Evolutionary conservation across 2,113 vertebrate genomes (phyloP).

Genomic region (Talpa occidentalis): DNA sequence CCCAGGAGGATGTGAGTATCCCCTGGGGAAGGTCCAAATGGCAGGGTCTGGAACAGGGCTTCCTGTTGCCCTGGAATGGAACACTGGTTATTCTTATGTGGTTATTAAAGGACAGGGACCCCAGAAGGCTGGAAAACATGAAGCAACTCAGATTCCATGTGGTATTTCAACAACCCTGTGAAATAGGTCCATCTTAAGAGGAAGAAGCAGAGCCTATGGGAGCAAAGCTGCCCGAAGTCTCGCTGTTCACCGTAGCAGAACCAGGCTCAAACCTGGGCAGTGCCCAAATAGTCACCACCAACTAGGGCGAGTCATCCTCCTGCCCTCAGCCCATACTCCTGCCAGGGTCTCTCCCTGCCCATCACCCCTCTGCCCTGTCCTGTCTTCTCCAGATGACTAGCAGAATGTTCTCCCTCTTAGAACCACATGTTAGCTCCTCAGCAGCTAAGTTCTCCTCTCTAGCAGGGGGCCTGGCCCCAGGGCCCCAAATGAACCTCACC

Average conservation of each 20-base stretch:
- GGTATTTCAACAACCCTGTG: neutral
- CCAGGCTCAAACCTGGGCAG: neutral
- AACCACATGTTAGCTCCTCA: neutral
- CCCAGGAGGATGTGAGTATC: neutral
- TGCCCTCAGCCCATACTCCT: neutral
- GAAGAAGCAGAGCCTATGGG: neutral
- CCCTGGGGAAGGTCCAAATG: neutral
- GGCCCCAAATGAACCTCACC: neutral
- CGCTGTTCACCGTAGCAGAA: neutral
- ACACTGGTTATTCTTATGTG: slow-evolving; percentile 33
- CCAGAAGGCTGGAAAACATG: slow-evolving; percentile 20
- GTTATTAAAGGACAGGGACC: neutral
- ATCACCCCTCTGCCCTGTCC: neutral
- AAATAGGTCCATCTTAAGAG: neutral
- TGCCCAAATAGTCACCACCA: neutral
- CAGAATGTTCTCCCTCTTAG: neutral
- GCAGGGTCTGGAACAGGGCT: neutral
- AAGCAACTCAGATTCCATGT: neutral
- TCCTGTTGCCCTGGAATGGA: slow-evolving; percentile 44
- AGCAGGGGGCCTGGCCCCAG: neutral
- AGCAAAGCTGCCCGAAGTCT: neutral
- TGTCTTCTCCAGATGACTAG: neutral
- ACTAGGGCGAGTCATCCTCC: neutral
- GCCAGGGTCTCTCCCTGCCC: neutral
- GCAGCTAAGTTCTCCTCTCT: neutral